These are phyloP conservation scores for Tiliacea aurago DNA, from an alignment of 2,888 invertebrate species.

Conservation along the genomic window DNA sequence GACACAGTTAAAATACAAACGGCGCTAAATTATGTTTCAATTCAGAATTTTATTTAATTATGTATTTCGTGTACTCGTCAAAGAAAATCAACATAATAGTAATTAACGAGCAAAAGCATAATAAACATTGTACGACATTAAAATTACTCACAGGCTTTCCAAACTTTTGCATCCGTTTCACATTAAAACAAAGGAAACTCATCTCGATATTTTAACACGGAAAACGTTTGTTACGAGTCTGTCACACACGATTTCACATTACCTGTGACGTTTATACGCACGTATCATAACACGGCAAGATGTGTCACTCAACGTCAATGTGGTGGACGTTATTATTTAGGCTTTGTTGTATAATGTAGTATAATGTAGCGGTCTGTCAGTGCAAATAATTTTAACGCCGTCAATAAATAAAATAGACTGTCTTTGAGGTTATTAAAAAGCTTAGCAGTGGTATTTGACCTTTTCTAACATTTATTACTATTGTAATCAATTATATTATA, in stretches of 20 bases:
- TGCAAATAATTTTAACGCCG: neutral
- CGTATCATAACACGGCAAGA: constrained; percentile 13
- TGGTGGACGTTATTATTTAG: constrained; percentile 11
- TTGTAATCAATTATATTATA: too few species aligned
- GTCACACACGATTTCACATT: constrained; percentile 26
- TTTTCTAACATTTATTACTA: neutral
- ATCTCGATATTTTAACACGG: constrained; percentile 20
- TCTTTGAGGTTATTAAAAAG: neutral
- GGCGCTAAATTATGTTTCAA: neutral
- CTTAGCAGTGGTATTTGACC: neutral
- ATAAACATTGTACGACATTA: neutral
- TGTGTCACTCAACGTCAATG: constrained; percentile 29
- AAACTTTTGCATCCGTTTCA: neutral
- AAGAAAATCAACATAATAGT: constrained; percentile 12
- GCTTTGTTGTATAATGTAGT: neutral
- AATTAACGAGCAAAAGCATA: neutral
- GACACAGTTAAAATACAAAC: neutral
- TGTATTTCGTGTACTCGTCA: neutral
- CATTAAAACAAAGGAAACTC: constrained; percentile 4
- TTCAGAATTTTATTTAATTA: neutral
- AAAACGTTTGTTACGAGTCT: constrained; percentile 8
- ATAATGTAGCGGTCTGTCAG: neutral
- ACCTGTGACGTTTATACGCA: constrained; percentile 26
- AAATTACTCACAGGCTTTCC: neutral
- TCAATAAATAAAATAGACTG: neutral